A percentile compares a stretch with the other conserved stretches of the same genome.
These are phyloP conservation scores for Manis pentadactyla DNA, from an alignment of 2,797 vertebrate species.

Conservation along the genomic window DNA sequence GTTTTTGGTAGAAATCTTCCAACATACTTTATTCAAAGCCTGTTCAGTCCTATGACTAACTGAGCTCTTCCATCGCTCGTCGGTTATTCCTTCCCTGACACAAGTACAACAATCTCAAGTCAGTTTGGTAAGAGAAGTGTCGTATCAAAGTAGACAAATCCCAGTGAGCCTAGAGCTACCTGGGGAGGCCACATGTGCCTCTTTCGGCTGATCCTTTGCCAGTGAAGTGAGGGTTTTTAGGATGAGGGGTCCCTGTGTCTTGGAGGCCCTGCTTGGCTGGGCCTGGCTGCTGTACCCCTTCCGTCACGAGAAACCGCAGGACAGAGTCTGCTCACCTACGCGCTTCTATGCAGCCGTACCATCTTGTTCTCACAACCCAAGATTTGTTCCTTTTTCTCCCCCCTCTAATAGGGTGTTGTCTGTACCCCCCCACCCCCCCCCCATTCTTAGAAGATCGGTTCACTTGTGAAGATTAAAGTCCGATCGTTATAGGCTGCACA, in stretches of 20 bases:
- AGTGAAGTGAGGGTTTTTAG: background rate
- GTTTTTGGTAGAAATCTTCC: background rate
- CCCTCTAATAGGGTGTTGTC: background rate
- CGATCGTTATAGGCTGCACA: no score
- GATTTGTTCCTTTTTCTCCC: no score
- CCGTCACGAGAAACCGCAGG: background rate
- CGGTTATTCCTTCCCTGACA: background rate
- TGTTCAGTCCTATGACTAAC: background rate
- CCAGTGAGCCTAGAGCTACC: background rate
- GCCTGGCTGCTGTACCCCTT: background rate
- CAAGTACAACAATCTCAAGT: background rate
- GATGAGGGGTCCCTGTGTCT: background rate
- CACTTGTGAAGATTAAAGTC: background rate
- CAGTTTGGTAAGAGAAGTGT: background rate
- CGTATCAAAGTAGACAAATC: background rate
- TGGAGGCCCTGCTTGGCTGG: background rate
- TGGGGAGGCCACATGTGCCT: no score
- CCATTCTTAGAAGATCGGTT: background rate
- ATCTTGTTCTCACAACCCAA: background rate
- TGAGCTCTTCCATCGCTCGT: background rate
- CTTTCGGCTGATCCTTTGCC: background rate
- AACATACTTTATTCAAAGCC: no score
- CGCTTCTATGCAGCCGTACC: accelerated
- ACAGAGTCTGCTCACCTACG: background rate
- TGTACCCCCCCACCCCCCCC: no score